Evolutionary conservation across 64 coral and sea anemone genomes (phyloP), one percentile per base, ranked within the genome.

Genomic region (Actinia tenebrosa): DNA sequence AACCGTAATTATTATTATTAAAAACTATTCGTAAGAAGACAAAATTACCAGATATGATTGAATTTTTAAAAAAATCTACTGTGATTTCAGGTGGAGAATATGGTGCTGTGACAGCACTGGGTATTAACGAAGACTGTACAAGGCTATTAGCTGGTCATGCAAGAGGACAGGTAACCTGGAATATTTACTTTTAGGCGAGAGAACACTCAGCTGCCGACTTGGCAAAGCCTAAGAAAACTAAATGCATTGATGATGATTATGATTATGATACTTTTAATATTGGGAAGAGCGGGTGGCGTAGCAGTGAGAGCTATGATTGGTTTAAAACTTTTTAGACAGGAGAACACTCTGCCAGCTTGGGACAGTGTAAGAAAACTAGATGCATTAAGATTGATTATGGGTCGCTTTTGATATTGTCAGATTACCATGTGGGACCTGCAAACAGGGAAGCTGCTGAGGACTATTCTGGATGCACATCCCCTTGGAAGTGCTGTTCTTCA

Each of bases 391-490:
- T 19, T 56, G 30, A 37, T 58, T 8, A 46, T 89, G 18, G n/a
- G 1, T 37, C 10, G 17, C 80, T 7, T 3, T 84, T 50, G 60
- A 46, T 68, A 60, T 75, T 37, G 22, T 78, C 13, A 98, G 96
- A 98, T 98, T 55, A 92, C 88, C 66, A 98, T 98, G 96, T 98
- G 96, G 96, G 96, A 98, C 85, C 78, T 98, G 25, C 90, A 94
- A 62, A 87, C 96, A 63, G 96, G 96, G 14, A 98, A 98, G 69
- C 87, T 94, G 82, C n/a, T 98, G 10, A 83, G 96, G 81, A 86
- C 84, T 66, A 95, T 98, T 37, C 59, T 88, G 44, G 96, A 98
- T 92, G 96, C 96, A 18, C 96, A 98, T 61, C 96, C 96, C 7
- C 87, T 89, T 53, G 96, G 93, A 30, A 90, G 93, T 92, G 96